A percentile compares a stretch with the other conserved stretches of the same genome.
Evolutionary conservation across 2,797 vertebrate species (phyloP).

Genomic region (Gymnopithys bicolor): DNA sequence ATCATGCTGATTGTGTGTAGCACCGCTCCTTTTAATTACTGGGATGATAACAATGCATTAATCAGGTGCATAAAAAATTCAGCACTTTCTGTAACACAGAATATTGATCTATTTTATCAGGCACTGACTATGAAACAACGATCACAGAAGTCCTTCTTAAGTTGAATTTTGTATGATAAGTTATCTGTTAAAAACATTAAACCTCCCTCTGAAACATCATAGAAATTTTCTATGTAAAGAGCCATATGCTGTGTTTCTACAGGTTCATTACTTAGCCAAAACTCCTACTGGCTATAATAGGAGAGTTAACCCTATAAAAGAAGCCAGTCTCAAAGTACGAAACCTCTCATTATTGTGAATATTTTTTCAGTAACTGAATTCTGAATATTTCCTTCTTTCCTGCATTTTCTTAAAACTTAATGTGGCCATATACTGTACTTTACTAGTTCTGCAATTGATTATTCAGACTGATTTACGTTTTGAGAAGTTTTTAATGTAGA

Average conservation of each 20-base stretch:
- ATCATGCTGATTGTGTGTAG: slow-evolving; percentile 65
- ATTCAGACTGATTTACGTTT: background rate
- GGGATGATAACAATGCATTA: slow-evolving; percentile 70
- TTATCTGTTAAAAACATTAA: slow-evolving; percentile 12
- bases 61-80: slow-evolving; percentile 61
- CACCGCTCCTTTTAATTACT: slow-evolving; percentile 75
- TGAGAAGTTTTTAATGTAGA: background rate
- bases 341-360: background rate
- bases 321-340: background rate
- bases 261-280: background rate
- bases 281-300: background rate
- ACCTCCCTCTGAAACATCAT: background rate
- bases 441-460: background rate
- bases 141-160: slow-evolving; percentile 29
- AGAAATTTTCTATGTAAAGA: background rate
- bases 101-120: slow-evolving; percentile 54
- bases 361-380: background rate
- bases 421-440: background rate
- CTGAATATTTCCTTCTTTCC: background rate
- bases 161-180: slow-evolving; percentile 44
- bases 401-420: background rate
- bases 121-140: slow-evolving; percentile 28
- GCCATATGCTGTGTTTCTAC: background rate
- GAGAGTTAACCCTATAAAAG: background rate
- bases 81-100: background rate